A percentile compares a stretch with the other conserved stretches of the same genome.
Evolutionary conservation across 1,140 invertebrate species (phyloP).

Genomic region (Laupala kohalensis): DNA sequence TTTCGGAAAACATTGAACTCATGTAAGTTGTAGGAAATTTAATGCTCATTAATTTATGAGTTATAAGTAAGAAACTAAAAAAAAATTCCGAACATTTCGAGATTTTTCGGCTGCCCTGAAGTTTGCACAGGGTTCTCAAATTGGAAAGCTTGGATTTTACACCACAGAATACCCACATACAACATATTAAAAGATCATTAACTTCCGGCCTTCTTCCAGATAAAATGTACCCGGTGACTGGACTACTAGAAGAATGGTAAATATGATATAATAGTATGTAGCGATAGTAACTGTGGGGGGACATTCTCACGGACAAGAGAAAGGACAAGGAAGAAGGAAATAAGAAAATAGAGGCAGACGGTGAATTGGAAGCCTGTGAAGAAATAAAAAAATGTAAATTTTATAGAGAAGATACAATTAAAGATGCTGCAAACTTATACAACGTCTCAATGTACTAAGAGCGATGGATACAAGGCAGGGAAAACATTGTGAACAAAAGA

Average conservation of each 20-base stretch:
- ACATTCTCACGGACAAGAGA: background rate
- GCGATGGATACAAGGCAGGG: background rate
- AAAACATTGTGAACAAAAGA: background rate
- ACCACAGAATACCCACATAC: too few species aligned
- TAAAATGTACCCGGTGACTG: too few species aligned
- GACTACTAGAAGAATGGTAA: background rate
- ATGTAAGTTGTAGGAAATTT: too few species aligned
- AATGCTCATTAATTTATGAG: too few species aligned
- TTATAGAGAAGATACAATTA: background rate
- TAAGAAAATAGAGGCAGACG: background rate
- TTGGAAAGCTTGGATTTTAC: too few species aligned
- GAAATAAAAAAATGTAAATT: background rate
- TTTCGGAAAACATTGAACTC: too few species aligned
- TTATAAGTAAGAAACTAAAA: too few species aligned
- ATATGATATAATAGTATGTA: background rate
- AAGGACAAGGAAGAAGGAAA: background rate
- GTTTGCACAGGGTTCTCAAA: too few species aligned
- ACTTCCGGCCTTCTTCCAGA: too few species aligned
- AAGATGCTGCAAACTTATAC: background rate
- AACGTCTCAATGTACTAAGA: background rate
- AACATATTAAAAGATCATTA: too few species aligned
- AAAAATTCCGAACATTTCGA: too few species aligned
- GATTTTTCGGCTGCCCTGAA: too few species aligned
- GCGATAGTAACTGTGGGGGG: background rate
- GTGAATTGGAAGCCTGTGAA: background rate